phyloP scores from a whole-genome alignment of 2,797 vertebrate species.

The Rachycentron canadum region DNA sequence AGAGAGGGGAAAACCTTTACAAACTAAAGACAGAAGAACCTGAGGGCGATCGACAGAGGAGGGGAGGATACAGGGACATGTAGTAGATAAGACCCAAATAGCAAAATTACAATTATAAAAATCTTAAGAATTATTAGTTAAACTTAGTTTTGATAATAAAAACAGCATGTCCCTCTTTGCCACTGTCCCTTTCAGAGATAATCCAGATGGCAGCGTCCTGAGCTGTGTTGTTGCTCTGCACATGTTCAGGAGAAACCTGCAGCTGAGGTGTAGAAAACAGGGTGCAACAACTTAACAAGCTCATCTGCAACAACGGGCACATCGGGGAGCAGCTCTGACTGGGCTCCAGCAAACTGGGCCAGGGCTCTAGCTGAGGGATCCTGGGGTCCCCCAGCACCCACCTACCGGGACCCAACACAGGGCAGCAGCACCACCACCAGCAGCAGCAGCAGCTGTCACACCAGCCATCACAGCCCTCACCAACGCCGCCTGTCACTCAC shows the following conservation, averaged over 20 bases:
- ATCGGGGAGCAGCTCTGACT: constrained; percentile 39
- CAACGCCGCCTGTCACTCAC: constrained; percentile 86
- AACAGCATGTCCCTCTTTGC: background rate
- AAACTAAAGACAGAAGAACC: background rate
- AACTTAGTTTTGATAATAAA: no score
- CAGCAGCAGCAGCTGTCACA: constrained; percentile 76
- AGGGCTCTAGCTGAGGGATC: constrained; percentile 44
- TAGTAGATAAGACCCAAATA: background rate
- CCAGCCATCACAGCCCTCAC: constrained; percentile 72
- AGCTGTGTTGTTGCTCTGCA: background rate
- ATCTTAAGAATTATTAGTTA: background rate
- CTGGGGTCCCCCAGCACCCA: constrained; percentile 45
- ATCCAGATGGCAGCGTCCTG: background rate
- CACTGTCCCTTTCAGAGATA: background rate
- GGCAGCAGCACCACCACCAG: constrained; percentile 21
- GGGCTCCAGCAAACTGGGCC: constrained; percentile 48
- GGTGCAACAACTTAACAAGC: constrained; percentile 51
- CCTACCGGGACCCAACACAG: constrained; percentile 31
- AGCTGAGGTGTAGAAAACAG: constrained; percentile 19
- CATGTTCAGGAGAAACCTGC: background rate
- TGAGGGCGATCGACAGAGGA: no score
- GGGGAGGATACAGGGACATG: background rate
- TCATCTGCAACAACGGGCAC: constrained; percentile 56
- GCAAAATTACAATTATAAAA: background rate
- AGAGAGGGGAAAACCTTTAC: background rate